Percentiles rank a stretch among this genome's conserved stretches.
Evolutionary conservation across 64 coral and sea anemone genomes (phyloP).

Genomic region (Astreopora myriophthalma): DNA sequence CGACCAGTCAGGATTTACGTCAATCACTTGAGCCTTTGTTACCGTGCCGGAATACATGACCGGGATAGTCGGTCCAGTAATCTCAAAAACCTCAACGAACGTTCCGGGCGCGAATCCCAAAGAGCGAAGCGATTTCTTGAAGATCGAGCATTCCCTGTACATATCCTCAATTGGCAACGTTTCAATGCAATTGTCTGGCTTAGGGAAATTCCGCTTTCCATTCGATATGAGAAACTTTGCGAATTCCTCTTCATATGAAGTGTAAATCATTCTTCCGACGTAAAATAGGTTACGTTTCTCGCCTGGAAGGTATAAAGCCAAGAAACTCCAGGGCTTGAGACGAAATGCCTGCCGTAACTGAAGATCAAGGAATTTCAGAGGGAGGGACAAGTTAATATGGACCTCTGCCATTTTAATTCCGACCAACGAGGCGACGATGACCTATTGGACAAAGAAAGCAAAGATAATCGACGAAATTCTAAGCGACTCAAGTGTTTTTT

Average conservation of each 20-base stretch:
- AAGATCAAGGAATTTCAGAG: slow-evolving; percentile 6
- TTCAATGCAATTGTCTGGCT: neutral
- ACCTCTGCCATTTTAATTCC: slow-evolving; percentile 43
- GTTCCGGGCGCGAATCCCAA: slow-evolving; percentile 18
- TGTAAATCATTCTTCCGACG: slow-evolving; percentile 29
- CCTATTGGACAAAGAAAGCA: neutral
- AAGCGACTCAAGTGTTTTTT: too few species aligned
- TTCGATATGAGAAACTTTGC: slow-evolving; percentile 48
- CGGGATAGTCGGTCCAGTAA: slow-evolving; percentile 61
- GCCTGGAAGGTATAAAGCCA: slow-evolving; percentile 17
- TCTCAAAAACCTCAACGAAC: slow-evolving; percentile 58
- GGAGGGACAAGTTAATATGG: neutral
- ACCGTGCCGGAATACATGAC: slow-evolving; percentile 52
- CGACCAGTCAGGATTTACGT: slow-evolving; percentile 55
- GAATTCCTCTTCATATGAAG: slow-evolving; percentile 29
- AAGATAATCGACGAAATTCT: too few species aligned
- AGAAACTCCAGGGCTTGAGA: slow-evolving; percentile 32
- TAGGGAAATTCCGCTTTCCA: slow-evolving; percentile 55
- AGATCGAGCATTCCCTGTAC: slow-evolving; percentile 44
- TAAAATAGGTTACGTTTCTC: slow-evolving; percentile 9
- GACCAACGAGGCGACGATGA: slow-evolving; percentile 30
- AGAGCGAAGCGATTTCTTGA: slow-evolving; percentile 40
- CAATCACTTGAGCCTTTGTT: slow-evolving; percentile 39
- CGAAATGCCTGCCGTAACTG: slow-evolving; percentile 39
- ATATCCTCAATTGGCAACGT: slow-evolving; percentile 10